These are phyloP conservation scores for Calephelis perditalis DNA, from an alignment of 2,888 invertebrate species.

Conservation along the genomic window DNA sequence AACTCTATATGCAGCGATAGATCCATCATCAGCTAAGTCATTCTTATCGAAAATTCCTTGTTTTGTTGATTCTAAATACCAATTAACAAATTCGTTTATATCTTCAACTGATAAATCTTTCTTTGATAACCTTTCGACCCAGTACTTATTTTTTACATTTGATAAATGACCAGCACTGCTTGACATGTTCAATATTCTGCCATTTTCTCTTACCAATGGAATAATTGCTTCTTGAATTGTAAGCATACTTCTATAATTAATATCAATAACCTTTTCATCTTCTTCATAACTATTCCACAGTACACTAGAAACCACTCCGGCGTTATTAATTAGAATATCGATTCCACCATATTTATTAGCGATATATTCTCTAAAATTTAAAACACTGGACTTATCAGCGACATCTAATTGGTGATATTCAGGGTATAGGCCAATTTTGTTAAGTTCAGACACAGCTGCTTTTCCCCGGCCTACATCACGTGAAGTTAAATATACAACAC, in stretches of 20 bases:
- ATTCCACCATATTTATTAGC: slow-evolving; percentile 80
- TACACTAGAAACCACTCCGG: slow-evolving; percentile 52
- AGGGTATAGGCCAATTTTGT: slow-evolving; percentile 34
- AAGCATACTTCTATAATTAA: slow-evolving; percentile 82
- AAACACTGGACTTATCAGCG: slow-evolving; percentile 76
- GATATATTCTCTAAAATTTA: slow-evolving; percentile 79
- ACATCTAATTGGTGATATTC: slow-evolving; percentile 77
- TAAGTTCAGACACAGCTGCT: slow-evolving; percentile 39
- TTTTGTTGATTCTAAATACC: slow-evolving; percentile 66
- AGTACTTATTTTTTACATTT: slow-evolving; percentile 68
- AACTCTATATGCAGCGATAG: slow-evolving; percentile 79
- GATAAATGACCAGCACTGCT: slow-evolving; percentile 82
- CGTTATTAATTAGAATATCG: slow-evolving; percentile 86
- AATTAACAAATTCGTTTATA: slow-evolving; percentile 64
- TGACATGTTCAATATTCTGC: slow-evolving; percentile 85
- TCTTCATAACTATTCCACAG: slow-evolving; percentile 37
- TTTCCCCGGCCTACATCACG: slow-evolving; percentile 59
- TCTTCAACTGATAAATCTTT: slow-evolving; percentile 33
- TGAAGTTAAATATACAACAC: slow-evolving; percentile 82
- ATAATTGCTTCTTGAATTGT: slow-evolving; percentile 80
- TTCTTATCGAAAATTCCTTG: slow-evolving; percentile 33
- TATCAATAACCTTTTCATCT: slow-evolving; percentile 79
- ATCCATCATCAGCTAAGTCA: slow-evolving; percentile 31
- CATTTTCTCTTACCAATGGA: slow-evolving; percentile 81
- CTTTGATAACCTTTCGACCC: slow-evolving; percentile 47